Base-by-base conservation (phyloP, 2,888 invertebrate species). In the Chrysolina haemoptera region DNA sequence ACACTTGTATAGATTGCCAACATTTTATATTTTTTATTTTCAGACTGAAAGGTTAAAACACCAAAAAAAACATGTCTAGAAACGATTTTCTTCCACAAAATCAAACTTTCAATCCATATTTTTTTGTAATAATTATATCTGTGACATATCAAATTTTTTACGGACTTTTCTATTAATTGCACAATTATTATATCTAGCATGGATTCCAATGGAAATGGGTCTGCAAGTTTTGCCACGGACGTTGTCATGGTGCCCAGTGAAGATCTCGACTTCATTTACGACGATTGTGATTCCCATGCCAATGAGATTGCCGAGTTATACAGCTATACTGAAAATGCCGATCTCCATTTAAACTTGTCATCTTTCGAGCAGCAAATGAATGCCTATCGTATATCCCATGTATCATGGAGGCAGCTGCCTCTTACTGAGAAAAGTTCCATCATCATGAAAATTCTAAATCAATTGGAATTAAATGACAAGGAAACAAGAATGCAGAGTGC, bases 241-340 rank as follows among this genome's bases (percentile, higher is more conserved):
- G 27, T 27, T 35, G 59, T n/a, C 35, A 59, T 53, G 20, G 12
- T 8, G 41, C 46, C 55, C 20, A 48, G 93, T 76, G 93, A 95
- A 2, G 96, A 98, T 86, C 89, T 98, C 82, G 97, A 98, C 86
- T 98, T 98, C 89, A 88, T 94, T 22, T 98, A 98, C 86, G 94
- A 94, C 85, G 98, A 98, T 89, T 93, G 97, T 66, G 98, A 98
- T 86, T 91, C 91, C 62, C 95, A 96, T 86, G 91, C 93, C 69
- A 95, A 95, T 88, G 98, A 98, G 91, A 95, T 98, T 81, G 94
- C 98, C 59, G 99, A 99, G 87, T 89, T 99, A n/a, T 99, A 99
- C 87, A 98, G 98, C 85, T 99, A 99, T 88, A 98, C 99, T 0
- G 99, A 99, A 88, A 96, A 97, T 84, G 93, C 94, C 66, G 99